Evolutionary conservation across 2,113 vertebrate species (phyloP).

Genomic region (Cebus imitator): DNA sequence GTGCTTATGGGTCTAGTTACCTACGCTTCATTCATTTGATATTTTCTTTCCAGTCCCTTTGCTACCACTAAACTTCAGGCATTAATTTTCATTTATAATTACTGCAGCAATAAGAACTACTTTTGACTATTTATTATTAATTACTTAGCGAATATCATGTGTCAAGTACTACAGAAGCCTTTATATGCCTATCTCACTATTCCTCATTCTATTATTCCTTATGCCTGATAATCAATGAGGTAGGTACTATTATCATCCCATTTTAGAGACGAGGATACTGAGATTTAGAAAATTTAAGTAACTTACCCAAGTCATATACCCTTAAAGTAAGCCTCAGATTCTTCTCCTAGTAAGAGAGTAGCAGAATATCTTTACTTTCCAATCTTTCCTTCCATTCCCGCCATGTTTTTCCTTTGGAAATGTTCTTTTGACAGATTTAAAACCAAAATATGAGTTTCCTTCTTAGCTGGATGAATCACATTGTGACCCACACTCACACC

Average conservation of each 20-base stretch:
- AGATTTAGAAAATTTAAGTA: slow-evolving; percentile 9
- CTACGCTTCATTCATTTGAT: background rate
- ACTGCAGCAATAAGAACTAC: background rate
- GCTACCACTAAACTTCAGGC: slow-evolving; percentile 10
- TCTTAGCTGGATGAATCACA: background rate
- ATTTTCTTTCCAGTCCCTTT: background rate
- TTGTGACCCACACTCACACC: background rate
- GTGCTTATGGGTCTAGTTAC: background rate
- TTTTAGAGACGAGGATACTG: background rate
- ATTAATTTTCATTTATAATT: slow-evolving; percentile 44
- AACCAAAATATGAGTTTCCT: background rate
- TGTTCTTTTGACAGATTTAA: background rate
- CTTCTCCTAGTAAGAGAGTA: slow-evolving; percentile 24
- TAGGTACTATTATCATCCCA: background rate
- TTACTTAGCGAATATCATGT: background rate
- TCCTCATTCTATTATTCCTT: background rate
- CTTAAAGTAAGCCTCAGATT: background rate
- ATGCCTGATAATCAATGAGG: background rate
- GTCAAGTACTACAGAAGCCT: background rate
- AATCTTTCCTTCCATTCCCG: background rate
- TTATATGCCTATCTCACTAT: background rate
- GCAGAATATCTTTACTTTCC: background rate
- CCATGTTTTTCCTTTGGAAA: background rate
- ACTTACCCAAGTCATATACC: background rate
- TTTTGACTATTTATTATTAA: background rate